These are phyloP conservation scores for Paradoxurus hermaphroditus DNA, from an alignment of 2,113 vertebrate genomes.

Conservation along the genomic window DNA sequence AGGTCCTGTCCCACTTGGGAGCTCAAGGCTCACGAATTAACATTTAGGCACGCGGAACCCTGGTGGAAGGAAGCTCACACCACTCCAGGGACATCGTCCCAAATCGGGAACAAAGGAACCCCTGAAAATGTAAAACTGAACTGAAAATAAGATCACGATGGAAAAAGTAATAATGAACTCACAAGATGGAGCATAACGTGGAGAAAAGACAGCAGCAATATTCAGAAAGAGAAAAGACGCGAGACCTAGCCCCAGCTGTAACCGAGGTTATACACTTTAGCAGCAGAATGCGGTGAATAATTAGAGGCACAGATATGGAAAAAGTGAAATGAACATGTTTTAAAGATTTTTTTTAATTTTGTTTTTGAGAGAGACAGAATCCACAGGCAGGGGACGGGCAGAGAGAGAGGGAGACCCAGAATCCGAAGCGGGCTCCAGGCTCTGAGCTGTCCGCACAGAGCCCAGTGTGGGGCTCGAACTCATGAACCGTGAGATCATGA, in stretches of 20 bases:
- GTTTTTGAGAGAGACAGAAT: too few species aligned
- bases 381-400: too few species aligned
- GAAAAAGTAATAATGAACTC: not conserved
- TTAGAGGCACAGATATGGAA: not conserved
- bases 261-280: not conserved
- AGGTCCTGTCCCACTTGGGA: fast-evolving
- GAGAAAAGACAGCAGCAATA: not conserved
- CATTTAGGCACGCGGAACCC: not conserved
- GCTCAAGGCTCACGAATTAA: not conserved
- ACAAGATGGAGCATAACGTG: not conserved
- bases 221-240: not conserved
- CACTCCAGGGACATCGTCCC: not conserved
- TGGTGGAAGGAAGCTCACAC: not conserved
- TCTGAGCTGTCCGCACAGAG: too few species aligned
- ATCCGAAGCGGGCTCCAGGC: too few species aligned
- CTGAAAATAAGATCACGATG: not conserved
- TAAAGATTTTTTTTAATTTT: not conserved
- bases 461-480: too few species aligned
- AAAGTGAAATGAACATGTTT: not conserved
- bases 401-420: too few species aligned
- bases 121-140: not conserved
- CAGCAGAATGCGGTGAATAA: not conserved
- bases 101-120: not conserved
- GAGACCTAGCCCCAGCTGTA: not conserved
- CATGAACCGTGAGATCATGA: too few species aligned